phyloP scores from a whole-genome alignment of 2,113 vertebrate genomes.

The Pollimyrus isidori region DNA sequence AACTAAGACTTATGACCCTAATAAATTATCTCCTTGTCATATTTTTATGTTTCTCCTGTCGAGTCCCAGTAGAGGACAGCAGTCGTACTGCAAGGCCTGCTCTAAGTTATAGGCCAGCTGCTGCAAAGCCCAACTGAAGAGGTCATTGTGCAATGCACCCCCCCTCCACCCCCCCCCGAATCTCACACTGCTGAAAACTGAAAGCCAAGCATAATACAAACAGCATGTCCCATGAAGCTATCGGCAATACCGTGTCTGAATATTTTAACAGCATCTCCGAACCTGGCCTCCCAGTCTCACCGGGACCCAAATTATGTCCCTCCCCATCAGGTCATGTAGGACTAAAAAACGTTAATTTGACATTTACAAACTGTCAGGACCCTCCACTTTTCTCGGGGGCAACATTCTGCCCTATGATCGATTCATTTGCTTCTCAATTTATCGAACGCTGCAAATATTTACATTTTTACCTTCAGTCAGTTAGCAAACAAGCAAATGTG shows the following conservation, averaged over 20 bases:
- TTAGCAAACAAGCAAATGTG: slow-evolving; percentile 36
- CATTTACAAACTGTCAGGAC: slow-evolving; percentile 15
- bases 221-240: slow-evolving; percentile 60
- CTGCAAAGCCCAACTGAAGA: slow-evolving; percentile 68
- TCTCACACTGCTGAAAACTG: slow-evolving; percentile 56
- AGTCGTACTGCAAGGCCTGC: slow-evolving; percentile 64
- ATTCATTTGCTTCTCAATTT: slow-evolving; percentile 1
- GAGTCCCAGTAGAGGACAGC: slow-evolving; percentile 57
- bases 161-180: slow-evolving; percentile 49
- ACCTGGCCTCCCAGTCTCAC: slow-evolving; percentile 16
- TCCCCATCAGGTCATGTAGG: slow-evolving; percentile 23
- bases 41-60: slow-evolving; percentile 71
- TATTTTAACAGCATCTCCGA: slow-evolving; percentile 63
- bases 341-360: slow-evolving; percentile 20
- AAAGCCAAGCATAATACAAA: slow-evolving; percentile 71
- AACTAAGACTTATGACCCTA: slow-evolving; percentile 74
- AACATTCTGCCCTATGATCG: neutral
- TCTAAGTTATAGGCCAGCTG: slow-evolving; percentile 87
- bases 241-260: slow-evolving; percentile 58
- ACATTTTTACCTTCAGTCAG: slow-evolving; percentile 17
- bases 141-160: slow-evolving; percentile 62
- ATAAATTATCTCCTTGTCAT: slow-evolving; percentile 78
- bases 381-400: neutral
- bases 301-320: slow-evolving; percentile 20
- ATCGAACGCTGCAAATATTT: neutral